A percentile compares a stretch with the other conserved stretches of the same genome.
These are phyloP conservation scores for Oreochromis mossambicus DNA, from an alignment of 2,797 vertebrate genomes.

Conservation along the genomic window DNA sequence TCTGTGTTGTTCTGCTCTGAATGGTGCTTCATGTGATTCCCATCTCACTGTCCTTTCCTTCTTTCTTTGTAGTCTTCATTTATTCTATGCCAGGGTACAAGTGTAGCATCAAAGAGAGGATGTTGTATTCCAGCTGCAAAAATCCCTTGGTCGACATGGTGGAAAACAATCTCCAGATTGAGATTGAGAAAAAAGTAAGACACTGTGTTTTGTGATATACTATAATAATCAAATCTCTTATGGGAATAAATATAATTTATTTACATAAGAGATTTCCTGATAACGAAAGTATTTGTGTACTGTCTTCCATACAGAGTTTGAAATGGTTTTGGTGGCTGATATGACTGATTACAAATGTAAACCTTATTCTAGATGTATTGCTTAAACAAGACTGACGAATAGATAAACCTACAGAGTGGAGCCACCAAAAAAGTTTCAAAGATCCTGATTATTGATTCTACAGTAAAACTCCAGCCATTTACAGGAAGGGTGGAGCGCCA, in stretches of 20 bases:
- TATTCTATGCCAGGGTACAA: slow-evolving; percentile 98
- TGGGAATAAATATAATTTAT: not conserved
- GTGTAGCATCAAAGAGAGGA: slow-evolving; percentile 94
- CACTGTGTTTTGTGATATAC: not conserved
- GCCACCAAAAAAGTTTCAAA: not conserved
- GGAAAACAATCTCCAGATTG: slow-evolving; percentile 84
- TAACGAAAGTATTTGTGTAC: not conserved
- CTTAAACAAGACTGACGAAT: not conserved
- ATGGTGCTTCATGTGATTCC: not conserved
- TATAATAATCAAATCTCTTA: not conserved
- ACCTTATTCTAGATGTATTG: not conserved
- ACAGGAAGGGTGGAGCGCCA: not conserved
- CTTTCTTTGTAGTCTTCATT: slow-evolving; percentile 86
- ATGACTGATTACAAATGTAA: not conserved
- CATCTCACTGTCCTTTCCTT: not conserved
- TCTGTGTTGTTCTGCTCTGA: not conserved
- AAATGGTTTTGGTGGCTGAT: not conserved
- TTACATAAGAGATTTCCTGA: not conserved
- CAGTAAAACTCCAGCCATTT: not conserved
- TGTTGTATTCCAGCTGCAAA: slow-evolving; percentile 99
- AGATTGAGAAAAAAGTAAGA: slow-evolving; percentile 89
- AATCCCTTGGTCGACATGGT: slow-evolving; percentile 88
- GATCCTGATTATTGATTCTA: not conserved
- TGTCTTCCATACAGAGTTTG: not conserved
- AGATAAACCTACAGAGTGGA: not conserved